Evolutionary conservation across 2,797 vertebrate genomes (phyloP).

Genomic region (Amazonetta brasiliensis): DNA sequence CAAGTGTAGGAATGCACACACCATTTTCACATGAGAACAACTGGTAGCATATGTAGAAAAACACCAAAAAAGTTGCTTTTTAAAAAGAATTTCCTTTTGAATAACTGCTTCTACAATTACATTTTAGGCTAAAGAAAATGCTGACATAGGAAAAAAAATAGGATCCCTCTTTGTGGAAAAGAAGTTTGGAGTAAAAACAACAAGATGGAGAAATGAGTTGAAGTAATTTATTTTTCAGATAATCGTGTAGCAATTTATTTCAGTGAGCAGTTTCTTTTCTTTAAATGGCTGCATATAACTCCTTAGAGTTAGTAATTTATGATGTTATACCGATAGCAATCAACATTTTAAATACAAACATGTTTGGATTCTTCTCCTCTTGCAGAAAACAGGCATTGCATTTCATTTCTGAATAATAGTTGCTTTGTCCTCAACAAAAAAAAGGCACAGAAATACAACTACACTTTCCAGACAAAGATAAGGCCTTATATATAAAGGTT

Average conservation of each 20-base stretch:
- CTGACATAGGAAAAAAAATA: not conserved
- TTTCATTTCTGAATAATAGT: constrained; percentile 31
- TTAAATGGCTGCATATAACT: not conserved
- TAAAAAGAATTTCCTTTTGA: not conserved
- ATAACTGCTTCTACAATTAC: not conserved
- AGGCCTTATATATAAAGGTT: not conserved
- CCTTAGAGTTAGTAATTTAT: constrained; percentile 39
- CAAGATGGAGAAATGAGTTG: constrained; percentile 23
- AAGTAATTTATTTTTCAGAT: constrained; percentile 63
- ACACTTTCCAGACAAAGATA: constrained; percentile 23
- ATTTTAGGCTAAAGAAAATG: not conserved
- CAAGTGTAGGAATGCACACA: not conserved
- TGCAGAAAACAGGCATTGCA: not conserved
- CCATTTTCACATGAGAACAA: not conserved
- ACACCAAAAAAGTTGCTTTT: not conserved
- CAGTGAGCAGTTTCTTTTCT: constrained; percentile 27
- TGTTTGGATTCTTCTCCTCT: not conserved
- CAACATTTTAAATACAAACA: constrained; percentile 41
- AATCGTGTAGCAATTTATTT: constrained; percentile 55
- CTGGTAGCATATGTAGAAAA: not conserved
- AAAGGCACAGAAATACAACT: not conserved
- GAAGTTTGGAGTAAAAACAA: not conserved
- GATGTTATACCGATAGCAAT: constrained; percentile 29
- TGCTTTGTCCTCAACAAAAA: not conserved
- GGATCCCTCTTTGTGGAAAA: not conserved